Conservation (phyloP, 2,888 invertebrate species). For the Mimumesa dahlbomi region DNA sequence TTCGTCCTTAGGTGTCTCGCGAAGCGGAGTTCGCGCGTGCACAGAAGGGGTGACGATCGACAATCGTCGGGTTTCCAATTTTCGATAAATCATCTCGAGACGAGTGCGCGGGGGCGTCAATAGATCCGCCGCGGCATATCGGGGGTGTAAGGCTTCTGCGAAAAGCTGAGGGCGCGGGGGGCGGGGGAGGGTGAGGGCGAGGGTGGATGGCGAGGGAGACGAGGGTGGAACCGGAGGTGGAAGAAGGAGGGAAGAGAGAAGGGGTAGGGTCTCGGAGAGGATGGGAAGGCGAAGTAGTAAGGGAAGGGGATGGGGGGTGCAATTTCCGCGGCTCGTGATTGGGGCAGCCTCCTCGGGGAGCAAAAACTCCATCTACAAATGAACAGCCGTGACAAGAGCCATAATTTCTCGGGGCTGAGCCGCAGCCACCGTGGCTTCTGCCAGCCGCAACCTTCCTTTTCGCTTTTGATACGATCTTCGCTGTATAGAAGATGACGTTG, state of each 20-base stretch:
- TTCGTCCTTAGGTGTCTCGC: slow-evolving; percentile 13
- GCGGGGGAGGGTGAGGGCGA: slow-evolving; percentile 33
- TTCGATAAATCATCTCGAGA: slow-evolving; percentile 67
- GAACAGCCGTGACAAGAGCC: slow-evolving; percentile 87
- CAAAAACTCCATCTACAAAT: slow-evolving; percentile 87
- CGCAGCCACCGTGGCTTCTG: slow-evolving; percentile 72
- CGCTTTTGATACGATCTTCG: slow-evolving; percentile 64
- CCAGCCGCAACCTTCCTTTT: slow-evolving; percentile 71
- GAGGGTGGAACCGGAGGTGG: slow-evolving; percentile 65
- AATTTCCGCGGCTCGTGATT: slow-evolving; percentile 87
- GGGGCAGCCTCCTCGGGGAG: slow-evolving; percentile 84
- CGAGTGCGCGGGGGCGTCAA: slow-evolving; percentile 61
- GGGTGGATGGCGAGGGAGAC: slow-evolving; percentile 61
- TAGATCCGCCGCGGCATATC: slow-evolving; percentile 63
- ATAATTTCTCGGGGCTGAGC: slow-evolving; percentile 83
- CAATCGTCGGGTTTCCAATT: slow-evolving; percentile 64
- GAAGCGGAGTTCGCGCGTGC: slow-evolving; percentile 25
- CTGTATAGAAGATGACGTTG: slow-evolving; percentile 48
- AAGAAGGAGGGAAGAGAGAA: slow-evolving; percentile 65
- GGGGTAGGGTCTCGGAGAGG: slow-evolving; percentile 64
- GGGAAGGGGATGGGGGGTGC: slow-evolving; percentile 78
- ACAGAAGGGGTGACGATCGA: slow-evolving; percentile 57
- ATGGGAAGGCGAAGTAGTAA: slow-evolving; percentile 67
- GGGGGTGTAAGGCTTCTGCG: slow-evolving; percentile 65
- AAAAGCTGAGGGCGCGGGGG: slow-evolving; percentile 47